Evolutionary conservation across 2,888 invertebrate genomes (phyloP).

Genomic region (Cheilosia variabilis): DNA sequence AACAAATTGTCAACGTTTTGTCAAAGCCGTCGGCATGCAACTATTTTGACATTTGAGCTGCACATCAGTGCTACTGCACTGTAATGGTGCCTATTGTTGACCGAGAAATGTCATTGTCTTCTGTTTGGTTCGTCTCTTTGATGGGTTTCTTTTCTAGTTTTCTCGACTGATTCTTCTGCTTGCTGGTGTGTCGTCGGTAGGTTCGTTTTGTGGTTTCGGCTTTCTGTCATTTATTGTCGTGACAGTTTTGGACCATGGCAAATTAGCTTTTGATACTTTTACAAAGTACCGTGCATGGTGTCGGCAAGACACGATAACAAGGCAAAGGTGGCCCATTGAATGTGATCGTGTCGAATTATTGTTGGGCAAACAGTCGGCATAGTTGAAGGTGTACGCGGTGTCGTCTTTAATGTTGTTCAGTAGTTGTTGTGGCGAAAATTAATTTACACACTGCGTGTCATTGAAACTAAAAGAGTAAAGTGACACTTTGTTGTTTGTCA

Average conservation of each 20-base stretch:
- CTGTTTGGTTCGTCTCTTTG: constrained; percentile 31
- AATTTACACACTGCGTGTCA: constrained; percentile 39
- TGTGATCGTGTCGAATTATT: constrained; percentile 71
- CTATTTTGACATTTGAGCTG: constrained; percentile 56
- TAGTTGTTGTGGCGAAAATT: constrained; percentile 31
- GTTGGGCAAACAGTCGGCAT: constrained; percentile 67
- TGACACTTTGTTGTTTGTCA: constrained; percentile 36
- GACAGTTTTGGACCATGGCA: constrained; percentile 70
- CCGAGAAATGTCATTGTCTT: constrained; percentile 67
- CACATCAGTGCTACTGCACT: constrained; percentile 57
- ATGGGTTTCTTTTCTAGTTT: constrained; percentile 24
- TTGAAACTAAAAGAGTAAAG: background rate
- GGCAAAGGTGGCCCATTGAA: constrained; percentile 42
- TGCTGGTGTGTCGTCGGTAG: too few relatives aligned
- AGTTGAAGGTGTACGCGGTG: constrained; percentile 54
- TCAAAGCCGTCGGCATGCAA: constrained; percentile 42
- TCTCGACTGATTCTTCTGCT: constrained; percentile 26
- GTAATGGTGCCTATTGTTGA: constrained; percentile 47
- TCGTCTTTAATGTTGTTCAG: constrained; percentile 49
- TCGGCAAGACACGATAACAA: constrained; percentile 7
- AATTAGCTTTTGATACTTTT: constrained; percentile 68
- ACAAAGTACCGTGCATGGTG: constrained; percentile 21
- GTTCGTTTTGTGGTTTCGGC: constrained; percentile 25
- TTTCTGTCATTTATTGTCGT: constrained; percentile 60
- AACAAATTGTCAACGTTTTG: constrained; percentile 68